Evolutionary conservation across 2,888 invertebrate genomes (phyloP).

Genomic region (Gandaritis pyraliata): DNA sequence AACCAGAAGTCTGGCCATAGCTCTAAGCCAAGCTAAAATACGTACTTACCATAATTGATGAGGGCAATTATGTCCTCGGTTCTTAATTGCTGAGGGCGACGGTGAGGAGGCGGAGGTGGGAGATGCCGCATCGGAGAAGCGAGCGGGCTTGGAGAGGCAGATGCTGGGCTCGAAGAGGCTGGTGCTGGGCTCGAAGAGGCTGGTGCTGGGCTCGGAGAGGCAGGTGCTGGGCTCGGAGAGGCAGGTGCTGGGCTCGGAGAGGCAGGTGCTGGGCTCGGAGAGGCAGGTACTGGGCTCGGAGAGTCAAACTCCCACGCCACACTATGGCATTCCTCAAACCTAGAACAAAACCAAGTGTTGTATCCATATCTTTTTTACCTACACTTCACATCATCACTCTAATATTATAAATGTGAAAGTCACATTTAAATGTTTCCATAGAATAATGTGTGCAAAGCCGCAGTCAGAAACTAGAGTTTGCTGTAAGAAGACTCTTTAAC

Average conservation of each 20-base stretch:
- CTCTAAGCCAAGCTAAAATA: slow-evolving; percentile 14
- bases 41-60: slow-evolving; percentile 17
- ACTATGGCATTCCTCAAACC: slow-evolving; percentile 19
- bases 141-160: slow-evolving; percentile 8
- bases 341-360: slow-evolving; percentile 23
- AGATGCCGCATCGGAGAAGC: slow-evolving; percentile 12
- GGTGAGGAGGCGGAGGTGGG: slow-evolving; percentile 3
- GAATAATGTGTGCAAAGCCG: neutral
- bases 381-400: slow-evolving; percentile 15
- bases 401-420: no score
- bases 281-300: no score
- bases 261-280: no score
- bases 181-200: no score
- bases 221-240: no score
- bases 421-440: neutral
- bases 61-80: slow-evolving; percentile 12
- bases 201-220: no score
- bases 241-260: no score
- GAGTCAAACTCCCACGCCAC: slow-evolving; percentile 13
- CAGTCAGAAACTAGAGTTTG: slow-evolving; percentile 10
- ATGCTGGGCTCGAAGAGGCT: no score
- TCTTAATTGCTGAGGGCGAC: slow-evolving; percentile 9
- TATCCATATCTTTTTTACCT: slow-evolving; percentile 14
- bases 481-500: slow-evolving; percentile 14
- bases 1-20: slow-evolving; percentile 20